Evolutionary conservation across 2,888 invertebrate genomes (phyloP).

Genomic region (Eubasilissa splendida): DNA sequence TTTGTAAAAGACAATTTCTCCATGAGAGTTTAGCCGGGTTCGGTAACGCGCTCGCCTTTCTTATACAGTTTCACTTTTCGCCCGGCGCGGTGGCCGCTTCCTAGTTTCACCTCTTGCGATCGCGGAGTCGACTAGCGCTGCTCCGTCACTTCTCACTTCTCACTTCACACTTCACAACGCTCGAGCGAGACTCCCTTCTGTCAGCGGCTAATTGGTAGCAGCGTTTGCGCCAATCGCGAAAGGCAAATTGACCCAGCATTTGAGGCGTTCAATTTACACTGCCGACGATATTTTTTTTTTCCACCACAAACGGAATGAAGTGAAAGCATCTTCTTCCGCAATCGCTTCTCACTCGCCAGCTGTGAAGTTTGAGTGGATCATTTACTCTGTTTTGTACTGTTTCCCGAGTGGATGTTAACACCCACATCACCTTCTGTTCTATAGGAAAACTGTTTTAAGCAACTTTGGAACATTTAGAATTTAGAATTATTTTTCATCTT

Average conservation of each 20-base stretch:
- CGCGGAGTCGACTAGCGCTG: constrained; percentile 1
- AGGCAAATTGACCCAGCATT: neutral
- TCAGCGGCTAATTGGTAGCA: constrained; percentile 4
- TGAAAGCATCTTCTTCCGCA: constrained; percentile 9
- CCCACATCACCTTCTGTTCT: too few relatives aligned
- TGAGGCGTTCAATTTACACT: neutral
- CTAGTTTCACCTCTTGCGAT: constrained; percentile 55
- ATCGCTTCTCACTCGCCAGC: too few relatives aligned
- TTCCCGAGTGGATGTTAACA: too few relatives aligned
- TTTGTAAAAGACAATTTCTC: constrained; percentile 57
- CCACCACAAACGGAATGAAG: neutral
- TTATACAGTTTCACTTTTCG: constrained; percentile 53
- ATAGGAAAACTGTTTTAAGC: neutral
- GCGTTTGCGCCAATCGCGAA: constrained; percentile 8
- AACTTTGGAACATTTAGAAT: neutral
- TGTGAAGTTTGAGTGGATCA: too few relatives aligned
- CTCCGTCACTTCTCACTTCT: neutral
- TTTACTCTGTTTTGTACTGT: too few relatives aligned
- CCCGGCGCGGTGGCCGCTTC: constrained; percentile 49
- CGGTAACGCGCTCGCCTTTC: constrained; percentile 56
- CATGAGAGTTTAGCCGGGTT: constrained; percentile 48
- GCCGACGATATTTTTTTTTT: neutral
- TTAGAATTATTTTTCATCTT: neutral
- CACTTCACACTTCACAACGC: neutral
- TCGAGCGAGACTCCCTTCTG: neutral